phyloP scores from a whole-genome alignment of 2,797 vertebrate genomes.

The Alectoris magna region DNA sequence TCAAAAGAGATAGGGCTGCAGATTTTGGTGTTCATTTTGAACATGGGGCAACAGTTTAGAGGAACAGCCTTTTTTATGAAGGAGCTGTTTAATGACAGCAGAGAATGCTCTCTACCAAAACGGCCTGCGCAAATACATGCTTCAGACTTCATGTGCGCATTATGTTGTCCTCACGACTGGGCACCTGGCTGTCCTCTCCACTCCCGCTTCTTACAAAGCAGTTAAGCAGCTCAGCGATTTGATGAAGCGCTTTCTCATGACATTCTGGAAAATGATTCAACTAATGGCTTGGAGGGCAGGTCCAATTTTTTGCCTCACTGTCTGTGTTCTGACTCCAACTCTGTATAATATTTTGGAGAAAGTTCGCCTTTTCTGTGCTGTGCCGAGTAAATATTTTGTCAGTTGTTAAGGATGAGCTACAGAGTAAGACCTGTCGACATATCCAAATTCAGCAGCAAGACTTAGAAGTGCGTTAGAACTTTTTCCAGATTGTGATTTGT shows the following conservation, averaged over 20 bases:
- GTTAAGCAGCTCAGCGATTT: constrained; percentile 30
- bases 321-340: constrained; percentile 84
- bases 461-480: constrained; percentile 80
- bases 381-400: constrained; percentile 91
- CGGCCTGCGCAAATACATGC: neutral
- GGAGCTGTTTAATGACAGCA: neutral
- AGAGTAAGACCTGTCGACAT: constrained; percentile 77
- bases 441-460: constrained; percentile 84
- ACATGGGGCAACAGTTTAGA: neutral
- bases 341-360: constrained; percentile 86
- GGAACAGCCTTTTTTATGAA: neutral
- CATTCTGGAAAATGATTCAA: constrained; percentile 83
- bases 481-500: constrained; percentile 84
- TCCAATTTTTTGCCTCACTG: constrained; percentile 82
- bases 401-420: constrained; percentile 91
- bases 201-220: neutral
- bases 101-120: neutral
- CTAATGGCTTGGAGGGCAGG: constrained; percentile 68
- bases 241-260: constrained; percentile 71
- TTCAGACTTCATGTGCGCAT: neutral
- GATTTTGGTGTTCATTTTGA: neutral
- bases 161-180: neutral
- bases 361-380: constrained; percentile 79
- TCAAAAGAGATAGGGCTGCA: neutral
- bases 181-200: constrained; percentile 22